Percentiles rank a stretch among this genome's conserved stretches.
Evolutionary conservation across 2,888 invertebrate genomes (phyloP).

Genomic region (Iphiclides podalirius): DNA sequence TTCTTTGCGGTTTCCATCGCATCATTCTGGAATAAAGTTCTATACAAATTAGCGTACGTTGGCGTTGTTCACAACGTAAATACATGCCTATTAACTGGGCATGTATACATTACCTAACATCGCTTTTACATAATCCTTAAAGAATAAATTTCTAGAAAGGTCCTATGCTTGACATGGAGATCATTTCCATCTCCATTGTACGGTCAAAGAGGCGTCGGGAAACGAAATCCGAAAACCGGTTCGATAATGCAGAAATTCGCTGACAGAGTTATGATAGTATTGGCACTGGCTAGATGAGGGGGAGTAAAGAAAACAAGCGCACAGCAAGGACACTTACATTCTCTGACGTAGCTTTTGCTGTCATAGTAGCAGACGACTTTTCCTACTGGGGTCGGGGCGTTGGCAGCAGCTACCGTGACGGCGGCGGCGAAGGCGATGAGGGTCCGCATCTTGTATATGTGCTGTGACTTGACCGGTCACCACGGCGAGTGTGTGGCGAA

Average conservation of each 20-base stretch:
- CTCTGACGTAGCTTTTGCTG: constrained; percentile 83
- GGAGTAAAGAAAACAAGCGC: constrained; percentile 40
- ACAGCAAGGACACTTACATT: constrained; percentile 79
- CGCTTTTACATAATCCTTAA: no score
- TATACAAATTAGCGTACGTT: background rate
- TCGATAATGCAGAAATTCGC: constrained; percentile 6
- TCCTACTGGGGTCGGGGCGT: constrained; percentile 59
- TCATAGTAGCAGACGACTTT: constrained; percentile 88
- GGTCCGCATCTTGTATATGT: constrained; percentile 49
- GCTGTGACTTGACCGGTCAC: constrained; percentile 48
- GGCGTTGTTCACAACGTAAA: background rate
- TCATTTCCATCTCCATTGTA: no score
- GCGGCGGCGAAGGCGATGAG: constrained; percentile 49
- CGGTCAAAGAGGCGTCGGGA: no score
- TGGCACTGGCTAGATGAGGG: no score
- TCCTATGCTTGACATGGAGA: no score
- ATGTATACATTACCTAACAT: background rate
- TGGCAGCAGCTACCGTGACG: constrained; percentile 50
- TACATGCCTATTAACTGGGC: background rate
- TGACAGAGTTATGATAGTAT: background rate
- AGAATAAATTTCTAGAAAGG: no score
- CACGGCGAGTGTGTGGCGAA: constrained; percentile 58
- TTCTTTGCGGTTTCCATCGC: no score
- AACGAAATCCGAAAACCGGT: background rate
- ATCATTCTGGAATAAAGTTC: background rate